Conservation (phyloP, 2,797 vertebrate genomes). For the Argyrosomus regius region DNA sequence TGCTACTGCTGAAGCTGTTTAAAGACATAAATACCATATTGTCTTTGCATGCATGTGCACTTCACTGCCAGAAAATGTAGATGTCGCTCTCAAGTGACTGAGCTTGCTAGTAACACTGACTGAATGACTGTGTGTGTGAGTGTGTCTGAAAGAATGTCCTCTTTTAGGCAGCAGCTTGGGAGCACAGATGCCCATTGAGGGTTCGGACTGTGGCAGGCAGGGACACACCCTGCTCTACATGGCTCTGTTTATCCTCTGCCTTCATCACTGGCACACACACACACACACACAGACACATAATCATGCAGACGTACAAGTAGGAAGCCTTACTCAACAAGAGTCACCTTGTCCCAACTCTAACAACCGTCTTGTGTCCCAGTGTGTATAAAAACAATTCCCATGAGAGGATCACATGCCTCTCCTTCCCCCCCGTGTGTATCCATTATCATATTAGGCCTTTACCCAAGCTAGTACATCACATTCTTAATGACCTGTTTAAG, state of each 20-base stretch:
- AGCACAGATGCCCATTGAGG: constrained; percentile 85
- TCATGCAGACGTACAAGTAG: constrained; percentile 12
- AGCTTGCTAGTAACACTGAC: constrained; percentile 16
- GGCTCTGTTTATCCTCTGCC: constrained; percentile 75
- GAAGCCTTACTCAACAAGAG: constrained; percentile 27
- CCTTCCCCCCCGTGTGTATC: neutral
- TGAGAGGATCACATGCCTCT: constrained; percentile 28
- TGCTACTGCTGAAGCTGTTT: neutral
- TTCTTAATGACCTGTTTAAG: constrained; percentile 45
- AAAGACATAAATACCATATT: constrained; percentile 5
- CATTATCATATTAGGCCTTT: constrained; percentile 25
- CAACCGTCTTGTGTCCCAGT: constrained; percentile 26
- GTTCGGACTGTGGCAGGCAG: constrained; percentile 69
- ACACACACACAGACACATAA: constrained; percentile 21
- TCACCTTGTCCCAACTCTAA: constrained; percentile 41
- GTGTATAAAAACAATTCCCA: constrained; percentile 21
- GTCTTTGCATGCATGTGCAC: constrained; percentile 4
- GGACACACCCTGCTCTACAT: constrained; percentile 76
- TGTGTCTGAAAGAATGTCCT: constrained; percentile 67
- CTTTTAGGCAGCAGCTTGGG: constrained; percentile 73
- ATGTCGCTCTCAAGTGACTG: constrained; percentile 38
- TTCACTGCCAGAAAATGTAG: constrained; percentile 16
- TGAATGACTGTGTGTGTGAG: constrained; percentile 42
- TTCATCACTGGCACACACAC: constrained; percentile 42
- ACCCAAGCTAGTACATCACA: constrained; percentile 17